These are phyloP conservation scores for Drosophila kanapiae DNA, from an alignment of 1,140 invertebrate genomes.

Conservation along the genomic window DNA sequence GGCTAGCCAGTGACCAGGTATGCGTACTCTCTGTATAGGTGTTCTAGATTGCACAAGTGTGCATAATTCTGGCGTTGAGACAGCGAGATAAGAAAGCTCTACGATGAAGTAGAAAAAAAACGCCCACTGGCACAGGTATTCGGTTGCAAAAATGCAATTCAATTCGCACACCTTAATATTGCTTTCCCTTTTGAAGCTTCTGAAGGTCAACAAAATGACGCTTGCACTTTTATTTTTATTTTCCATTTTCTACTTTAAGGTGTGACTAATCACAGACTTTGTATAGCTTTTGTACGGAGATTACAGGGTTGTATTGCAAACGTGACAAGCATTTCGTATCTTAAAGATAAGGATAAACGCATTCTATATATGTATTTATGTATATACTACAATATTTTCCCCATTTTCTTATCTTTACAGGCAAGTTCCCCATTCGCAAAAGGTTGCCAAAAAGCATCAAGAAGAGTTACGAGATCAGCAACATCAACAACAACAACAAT, in stretches of 20 bases:
- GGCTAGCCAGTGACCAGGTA: slow-evolving; percentile 42
- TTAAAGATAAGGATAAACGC: not conserved
- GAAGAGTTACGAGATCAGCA: slow-evolving; percentile 20
- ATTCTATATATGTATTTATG: not conserved
- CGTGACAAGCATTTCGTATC: no score
- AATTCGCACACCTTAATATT: slow-evolving; percentile 24
- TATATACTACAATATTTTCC: not conserved
- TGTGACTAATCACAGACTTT: slow-evolving; percentile 36
- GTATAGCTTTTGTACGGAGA: not conserved
- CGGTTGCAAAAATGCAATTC: slow-evolving; percentile 14
- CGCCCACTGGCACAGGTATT: slow-evolving; percentile 40
- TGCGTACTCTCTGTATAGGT: slow-evolving; percentile 14
- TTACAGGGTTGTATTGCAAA: not conserved
- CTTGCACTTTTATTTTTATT: slow-evolving; percentile 61
- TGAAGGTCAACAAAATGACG: slow-evolving; percentile 62
- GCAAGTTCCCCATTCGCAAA: slow-evolving; percentile 45
- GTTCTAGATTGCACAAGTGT: slow-evolving; percentile 20
- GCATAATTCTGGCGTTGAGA: slow-evolving; percentile 13
- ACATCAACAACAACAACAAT: slow-evolving; percentile 34
- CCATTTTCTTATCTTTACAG: slow-evolving; percentile 40
- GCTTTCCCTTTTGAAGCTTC: slow-evolving; percentile 69
- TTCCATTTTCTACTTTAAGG: slow-evolving; percentile 13
- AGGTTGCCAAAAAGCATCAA: slow-evolving; percentile 38
- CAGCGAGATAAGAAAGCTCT: slow-evolving; percentile 35
- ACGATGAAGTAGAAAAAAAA: slow-evolving; percentile 1